Evolutionary conservation across 2,888 invertebrate genomes (phyloP).

Genomic region (Escarpia spicata): DNA sequence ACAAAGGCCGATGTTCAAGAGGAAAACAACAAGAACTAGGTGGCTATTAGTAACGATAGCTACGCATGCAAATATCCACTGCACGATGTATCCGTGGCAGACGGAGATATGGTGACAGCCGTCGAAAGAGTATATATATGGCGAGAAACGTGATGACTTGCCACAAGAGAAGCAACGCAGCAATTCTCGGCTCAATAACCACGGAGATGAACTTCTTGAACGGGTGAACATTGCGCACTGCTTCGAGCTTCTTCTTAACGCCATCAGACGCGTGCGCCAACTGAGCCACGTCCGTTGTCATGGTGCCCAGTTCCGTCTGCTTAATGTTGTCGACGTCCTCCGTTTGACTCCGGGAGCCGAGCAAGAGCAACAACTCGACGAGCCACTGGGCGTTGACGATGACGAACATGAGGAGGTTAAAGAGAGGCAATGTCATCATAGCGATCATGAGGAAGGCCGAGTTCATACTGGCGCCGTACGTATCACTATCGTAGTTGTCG

Average conservation of each 20-base stretch:
- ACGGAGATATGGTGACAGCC: constrained; percentile 6
- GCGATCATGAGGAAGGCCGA: constrained; percentile 30
- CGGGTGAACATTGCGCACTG: constrained; percentile 22
- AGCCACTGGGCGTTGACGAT: constrained; percentile 36
- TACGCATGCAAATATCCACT: not conserved
- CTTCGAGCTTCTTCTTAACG: constrained; percentile 25
- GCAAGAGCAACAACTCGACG: constrained; percentile 35
- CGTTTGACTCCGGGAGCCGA: constrained; percentile 29
- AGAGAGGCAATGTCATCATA: constrained; percentile 34
- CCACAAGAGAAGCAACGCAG: constrained; percentile 30
- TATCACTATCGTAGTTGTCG: constrained; percentile 30
- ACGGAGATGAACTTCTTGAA: constrained; percentile 32
- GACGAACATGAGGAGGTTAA: constrained; percentile 35
- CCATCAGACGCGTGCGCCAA: not conserved
- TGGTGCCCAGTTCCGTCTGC: constrained; percentile 27
- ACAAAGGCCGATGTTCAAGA: constrained; percentile 17
- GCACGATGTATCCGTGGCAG: not conserved
- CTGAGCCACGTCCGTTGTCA: constrained; percentile 29
- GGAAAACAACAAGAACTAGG: constrained; percentile 17
- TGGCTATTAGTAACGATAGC: constrained; percentile 25
- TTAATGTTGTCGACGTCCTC: constrained; percentile 27
- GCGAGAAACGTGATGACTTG: constrained; percentile 17
- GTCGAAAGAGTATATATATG: constrained; percentile 20
- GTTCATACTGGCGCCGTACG: constrained; percentile 24
- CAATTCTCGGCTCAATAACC: constrained; percentile 25